Conservation (phyloP, 2,113 vertebrate species). For the Oreochromis aureus region DNA sequence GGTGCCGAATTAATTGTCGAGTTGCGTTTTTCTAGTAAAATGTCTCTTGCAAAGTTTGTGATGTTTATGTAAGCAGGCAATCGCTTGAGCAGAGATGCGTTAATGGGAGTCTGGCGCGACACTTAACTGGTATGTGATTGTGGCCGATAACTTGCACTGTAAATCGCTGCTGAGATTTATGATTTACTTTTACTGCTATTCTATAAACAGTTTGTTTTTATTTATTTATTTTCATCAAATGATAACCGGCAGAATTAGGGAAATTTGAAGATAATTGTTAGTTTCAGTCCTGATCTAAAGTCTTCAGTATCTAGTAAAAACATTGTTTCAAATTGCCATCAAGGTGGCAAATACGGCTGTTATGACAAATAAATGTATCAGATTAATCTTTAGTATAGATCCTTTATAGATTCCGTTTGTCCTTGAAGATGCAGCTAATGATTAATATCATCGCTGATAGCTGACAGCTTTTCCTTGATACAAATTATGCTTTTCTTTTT, state of each 20-base stretch:
- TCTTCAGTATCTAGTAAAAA: neutral
- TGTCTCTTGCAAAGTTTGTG: accelerated
- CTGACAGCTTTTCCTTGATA: neutral
- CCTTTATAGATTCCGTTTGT: neutral
- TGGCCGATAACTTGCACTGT: neutral
- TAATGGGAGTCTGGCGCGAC: neutral
- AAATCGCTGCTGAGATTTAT: neutral
- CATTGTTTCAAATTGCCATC: neutral
- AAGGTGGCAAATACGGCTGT: neutral
- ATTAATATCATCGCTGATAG: neutral
- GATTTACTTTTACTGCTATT: neutral
- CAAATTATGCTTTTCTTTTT: neutral
- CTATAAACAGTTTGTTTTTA: neutral
- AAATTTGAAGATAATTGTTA: neutral
- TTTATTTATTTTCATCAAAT: neutral
- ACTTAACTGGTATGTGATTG: neutral
- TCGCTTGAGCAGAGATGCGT: neutral
- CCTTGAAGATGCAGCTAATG: neutral
- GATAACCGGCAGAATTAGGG: neutral
- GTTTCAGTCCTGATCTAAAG: neutral
- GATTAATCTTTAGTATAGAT: neutral
- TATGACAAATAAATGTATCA: neutral
- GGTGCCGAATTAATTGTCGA: neutral
- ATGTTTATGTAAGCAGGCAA: neutral
- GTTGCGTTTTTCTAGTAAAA: neutral